phyloP scores from a whole-genome alignment of 2,888 invertebrate species.

The Torymus tubicola region DNA sequence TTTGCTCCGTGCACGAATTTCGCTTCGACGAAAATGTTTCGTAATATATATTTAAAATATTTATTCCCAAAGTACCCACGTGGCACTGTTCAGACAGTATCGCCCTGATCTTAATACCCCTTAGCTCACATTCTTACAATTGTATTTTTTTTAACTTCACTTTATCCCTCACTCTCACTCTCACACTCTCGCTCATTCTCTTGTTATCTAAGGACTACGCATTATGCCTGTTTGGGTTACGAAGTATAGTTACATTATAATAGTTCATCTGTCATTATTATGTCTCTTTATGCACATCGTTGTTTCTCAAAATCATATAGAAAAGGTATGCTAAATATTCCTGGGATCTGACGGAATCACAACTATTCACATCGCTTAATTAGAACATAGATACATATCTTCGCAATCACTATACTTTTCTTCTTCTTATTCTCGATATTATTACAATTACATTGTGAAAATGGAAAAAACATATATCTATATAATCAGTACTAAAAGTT shows the following conservation, averaged over 20 bases:
- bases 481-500: slow-evolving; percentile 54
- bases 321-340: slow-evolving; percentile 63
- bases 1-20: too few relatives aligned
- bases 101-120: slow-evolving; percentile 27
- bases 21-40: too few relatives aligned
- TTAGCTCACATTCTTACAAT: slow-evolving; percentile 4
- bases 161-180: slow-evolving; percentile 2
- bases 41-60: background rate
- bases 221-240: slow-evolving; percentile 39
- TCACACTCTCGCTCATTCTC: background rate
- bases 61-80: slow-evolving; percentile 21
- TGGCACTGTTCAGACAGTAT: slow-evolving; percentile 50
- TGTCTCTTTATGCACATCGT: slow-evolving; percentile 50
- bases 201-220: slow-evolving; percentile 32
- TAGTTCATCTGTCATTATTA: slow-evolving; percentile 44
- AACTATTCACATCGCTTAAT: slow-evolving; percentile 62
- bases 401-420: slow-evolving; percentile 48
- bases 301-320: slow-evolving; percentile 59
- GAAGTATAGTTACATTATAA: slow-evolving; percentile 43
- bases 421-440: background rate
- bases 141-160: slow-evolving; percentile 23
- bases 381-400: slow-evolving; percentile 59
- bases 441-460: slow-evolving; percentile 49
- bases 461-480: slow-evolving; percentile 49
- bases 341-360: slow-evolving; percentile 61